Evolutionary conservation across 2,888 invertebrate species (phyloP), one percentile per base, ranked within the genome.

Genomic region (Hirtodrosophila duncani): DNA sequence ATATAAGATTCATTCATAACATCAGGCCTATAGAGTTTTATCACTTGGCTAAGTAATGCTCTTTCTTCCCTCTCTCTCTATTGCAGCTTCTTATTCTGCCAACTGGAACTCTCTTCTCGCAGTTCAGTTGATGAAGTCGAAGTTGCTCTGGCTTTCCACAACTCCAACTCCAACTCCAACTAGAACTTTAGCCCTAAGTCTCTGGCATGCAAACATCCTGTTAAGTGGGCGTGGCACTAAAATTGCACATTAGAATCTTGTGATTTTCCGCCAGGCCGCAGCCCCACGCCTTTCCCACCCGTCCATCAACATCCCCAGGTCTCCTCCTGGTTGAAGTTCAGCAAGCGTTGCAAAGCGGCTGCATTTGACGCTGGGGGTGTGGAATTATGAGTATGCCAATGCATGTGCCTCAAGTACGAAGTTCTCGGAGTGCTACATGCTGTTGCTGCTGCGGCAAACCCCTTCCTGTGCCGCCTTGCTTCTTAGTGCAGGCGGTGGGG

Each of bases 201-300:
- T 14, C 17, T 21, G 13, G 36, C 23, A 24, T 43, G 49, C 42
- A 33, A 41, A 37, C 26, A 39, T 38, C 34, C 30, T 27, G 17
- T 30, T 7, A n/a, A 21, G 64, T 48, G 39, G 69, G 69, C 74
- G 69, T 72, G 66, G 71, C 68, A 58, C 48, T 27, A 62, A 72
- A 70, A 67, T 51, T 71, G 58, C 67, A 63, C 49, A 67, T 64
- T 67, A 39, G 66, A 59, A 65, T 51, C 61, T 51, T 55, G 43
- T 33, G 48, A 43, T 42, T n/a, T n/a, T 38, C 41, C 42, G 34
- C 29, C 34, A 38, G 42, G 20, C 33, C 24, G 16, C 9, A 10
- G 17, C 16, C 14, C 8, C 7, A 7, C 23, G 20, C 26, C 26
- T 13, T 13, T 23, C 16, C 8, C 27, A n/a, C 17, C 6, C 3